These are phyloP conservation scores for Sebastes cheni DNA, from an alignment of 2,797 vertebrate species.

Conservation along the genomic window DNA sequence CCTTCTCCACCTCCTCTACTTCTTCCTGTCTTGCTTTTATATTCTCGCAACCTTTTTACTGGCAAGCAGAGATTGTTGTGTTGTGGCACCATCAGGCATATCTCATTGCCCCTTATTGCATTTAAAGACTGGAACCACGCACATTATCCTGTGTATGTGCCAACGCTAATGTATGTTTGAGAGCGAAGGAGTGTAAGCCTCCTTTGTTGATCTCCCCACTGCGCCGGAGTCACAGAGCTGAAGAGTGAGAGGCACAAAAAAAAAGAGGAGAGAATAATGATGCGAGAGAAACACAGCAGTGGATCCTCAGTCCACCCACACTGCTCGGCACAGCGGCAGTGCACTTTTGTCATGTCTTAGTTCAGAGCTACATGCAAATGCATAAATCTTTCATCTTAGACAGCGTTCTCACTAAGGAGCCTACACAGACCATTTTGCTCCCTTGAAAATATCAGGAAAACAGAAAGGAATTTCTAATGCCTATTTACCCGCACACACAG, in stretches of 20 bases:
- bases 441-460: slow-evolving; percentile 68
- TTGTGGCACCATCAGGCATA: slow-evolving; percentile 44
- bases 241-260: slow-evolving; percentile 62
- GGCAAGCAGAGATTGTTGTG: slow-evolving; percentile 25
- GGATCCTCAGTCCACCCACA: slow-evolving; percentile 79
- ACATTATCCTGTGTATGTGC: slow-evolving; percentile 62
- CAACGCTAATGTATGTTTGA: slow-evolving; percentile 70
- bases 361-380: slow-evolving; percentile 77
- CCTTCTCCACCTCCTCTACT: slow-evolving; percentile 18
- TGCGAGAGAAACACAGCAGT: slow-evolving; percentile 75
- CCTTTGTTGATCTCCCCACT: slow-evolving; percentile 75
- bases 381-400: slow-evolving; percentile 78
- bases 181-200: slow-evolving; percentile 65
- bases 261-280: slow-evolving; percentile 74
- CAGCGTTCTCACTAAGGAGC: slow-evolving; percentile 56
- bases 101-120: slow-evolving; percentile 61
- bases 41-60: slow-evolving; percentile 44
- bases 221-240: slow-evolving; percentile 71
- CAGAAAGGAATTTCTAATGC: slow-evolving; percentile 48
- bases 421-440: slow-evolving; percentile 68
- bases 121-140: slow-evolving; percentile 52
- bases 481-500: slow-evolving; percentile 46
- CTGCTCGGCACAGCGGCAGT: slow-evolving; percentile 67
- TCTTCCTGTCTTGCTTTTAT: slow-evolving; percentile 28
- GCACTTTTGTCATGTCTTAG: slow-evolving; percentile 77